Base-by-base conservation (phyloP, 2,113 vertebrate species). In the Oplegnathus fasciatus region DNA sequence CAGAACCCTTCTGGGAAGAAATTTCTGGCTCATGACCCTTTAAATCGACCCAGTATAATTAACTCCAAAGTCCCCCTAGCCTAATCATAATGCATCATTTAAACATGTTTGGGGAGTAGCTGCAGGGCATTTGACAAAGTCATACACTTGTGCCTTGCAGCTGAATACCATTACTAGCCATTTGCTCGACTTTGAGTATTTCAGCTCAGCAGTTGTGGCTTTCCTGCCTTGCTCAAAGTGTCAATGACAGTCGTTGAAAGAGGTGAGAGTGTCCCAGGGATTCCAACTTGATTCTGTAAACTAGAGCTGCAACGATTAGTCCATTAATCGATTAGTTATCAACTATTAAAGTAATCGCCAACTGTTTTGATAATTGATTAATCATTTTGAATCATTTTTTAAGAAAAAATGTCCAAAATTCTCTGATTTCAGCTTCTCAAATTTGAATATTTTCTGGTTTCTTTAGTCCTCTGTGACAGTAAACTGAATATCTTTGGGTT, bases 1-100 rank as follows among this genome's bases (percentile, higher is more conserved):
- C 18, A 79, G 22, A 55, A 30, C 22, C 46, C 80, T 68, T 67
- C 46, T 32, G 34, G 32, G 34, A 0, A 44, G 20, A 37, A 37
- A 61, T 61, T 69, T 66, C 60, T 44, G 61, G 60, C 69, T 81
- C 69, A 13, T 20, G 66, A 6, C 52, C 37, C 13, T 22, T 57
- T 34, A 17, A 34, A 57, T 46, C 8, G 9, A 18, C 24, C 13
- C 34, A 17, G 15, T 26, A 28, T 32, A 78, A 75, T 88, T 71
- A 71, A 61, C 55, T 81, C 62, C 55, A 69, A 42, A 42, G 32
- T 46, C 75, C 69, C 57, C 0, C 0, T 0, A 34, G 77, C 61
- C 54, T 30, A 18, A 26, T 74, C 34, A 10, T 48, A 1, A 60
- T 60, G 10, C 54, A 78, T 81, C 2, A 80, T 82, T 61, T 13